Evolutionary conservation across 2,113 vertebrate genomes (phyloP).

Genomic region (Oncorhynchus clarkii): DNA sequence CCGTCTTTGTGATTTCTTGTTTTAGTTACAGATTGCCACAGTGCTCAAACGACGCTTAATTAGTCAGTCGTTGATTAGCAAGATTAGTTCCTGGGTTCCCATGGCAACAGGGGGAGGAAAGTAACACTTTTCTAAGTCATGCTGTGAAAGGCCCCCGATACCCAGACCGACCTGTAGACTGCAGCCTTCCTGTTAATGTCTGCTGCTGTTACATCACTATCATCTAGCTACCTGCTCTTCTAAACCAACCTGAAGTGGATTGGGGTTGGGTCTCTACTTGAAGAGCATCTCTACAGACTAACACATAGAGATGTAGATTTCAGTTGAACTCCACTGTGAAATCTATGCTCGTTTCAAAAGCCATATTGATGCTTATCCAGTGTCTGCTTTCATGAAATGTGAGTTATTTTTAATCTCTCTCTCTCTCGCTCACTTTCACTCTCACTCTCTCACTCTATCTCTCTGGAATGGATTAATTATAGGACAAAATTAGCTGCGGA

Average conservation of each 20-base stretch:
- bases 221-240: background rate
- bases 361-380: too few relatives aligned
- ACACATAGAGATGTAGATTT: background rate
- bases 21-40: slow-evolving; percentile 45
- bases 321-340: background rate
- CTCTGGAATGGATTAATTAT: slow-evolving; percentile 33
- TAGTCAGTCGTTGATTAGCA: slow-evolving; percentile 61
- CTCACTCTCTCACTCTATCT: too few relatives aligned
- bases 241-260: background rate
- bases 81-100: slow-evolving; percentile 52
- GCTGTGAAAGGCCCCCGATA: background rate
- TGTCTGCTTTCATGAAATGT: too few relatives aligned
- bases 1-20: slow-evolving; percentile 28
- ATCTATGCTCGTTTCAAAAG: background rate
- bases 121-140: slow-evolving; percentile 10
- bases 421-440: too few relatives aligned
- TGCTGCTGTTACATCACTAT: background rate
- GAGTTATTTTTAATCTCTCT: too few relatives aligned
- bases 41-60: slow-evolving; percentile 30
- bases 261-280: background rate
- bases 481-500: slow-evolving; percentile 49
- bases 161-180: background rate
- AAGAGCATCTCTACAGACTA: background rate
- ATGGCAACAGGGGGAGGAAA: slow-evolving; percentile 51
- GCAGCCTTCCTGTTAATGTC: background rate